phyloP scores from a whole-genome alignment of 2,797 vertebrate species.

The Mormyrus hasselquistii region DNA sequence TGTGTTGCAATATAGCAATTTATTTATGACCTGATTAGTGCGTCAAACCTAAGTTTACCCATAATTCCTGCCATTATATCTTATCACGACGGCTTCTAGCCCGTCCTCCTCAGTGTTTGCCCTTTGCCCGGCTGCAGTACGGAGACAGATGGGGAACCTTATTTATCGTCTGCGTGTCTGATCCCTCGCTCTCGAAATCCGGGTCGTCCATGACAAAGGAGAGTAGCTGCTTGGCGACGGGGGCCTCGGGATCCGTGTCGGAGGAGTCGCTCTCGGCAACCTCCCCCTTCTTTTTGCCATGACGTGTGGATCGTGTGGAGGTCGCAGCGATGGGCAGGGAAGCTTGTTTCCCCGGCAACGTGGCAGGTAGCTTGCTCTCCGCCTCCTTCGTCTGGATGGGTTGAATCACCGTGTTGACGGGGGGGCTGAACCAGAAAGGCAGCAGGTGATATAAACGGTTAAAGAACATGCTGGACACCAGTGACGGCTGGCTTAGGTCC shows the following conservation, averaged over 20 bases:
- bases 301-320: conserved; percentile 26
- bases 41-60: neutral
- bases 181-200: conserved; percentile 70
- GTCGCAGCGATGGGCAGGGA: neutral
- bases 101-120: neutral
- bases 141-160: conserved; percentile 27
- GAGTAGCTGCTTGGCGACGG: conserved; percentile 68
- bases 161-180: conserved; percentile 46
- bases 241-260: conserved; percentile 68
- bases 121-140: neutral
- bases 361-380: conserved; percentile 32
- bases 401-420: conserved; percentile 38
- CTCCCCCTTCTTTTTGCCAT: conserved; percentile 34
- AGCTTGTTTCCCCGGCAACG: conserved; percentile 29
- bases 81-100: neutral
- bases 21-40: neutral
- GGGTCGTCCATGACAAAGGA: conserved; percentile 81
- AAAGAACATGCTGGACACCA: neutral
- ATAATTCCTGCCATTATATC: neutral
- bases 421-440: conserved; percentile 43
- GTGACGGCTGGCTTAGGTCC: neutral
- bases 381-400: conserved; percentile 2
- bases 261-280: conserved; percentile 46
- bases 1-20: neutral
- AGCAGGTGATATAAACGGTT: neutral